Evolutionary conservation across 2,888 invertebrate genomes (phyloP).

Genomic region (Taenaris catops): DNA sequence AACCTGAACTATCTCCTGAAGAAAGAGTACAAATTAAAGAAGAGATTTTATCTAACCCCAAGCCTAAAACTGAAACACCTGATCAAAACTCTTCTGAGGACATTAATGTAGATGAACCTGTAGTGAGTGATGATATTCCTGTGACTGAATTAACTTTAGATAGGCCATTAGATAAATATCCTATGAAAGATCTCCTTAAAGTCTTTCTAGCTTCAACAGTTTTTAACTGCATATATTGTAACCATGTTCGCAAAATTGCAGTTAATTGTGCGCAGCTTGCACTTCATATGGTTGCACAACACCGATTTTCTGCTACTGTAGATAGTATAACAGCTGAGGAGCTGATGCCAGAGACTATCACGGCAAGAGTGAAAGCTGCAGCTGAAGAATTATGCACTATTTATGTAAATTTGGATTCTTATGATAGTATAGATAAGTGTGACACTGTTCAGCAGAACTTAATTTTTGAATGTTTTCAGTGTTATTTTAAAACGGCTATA

Average conservation of each 20-base stretch:
- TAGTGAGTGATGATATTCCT: constrained; percentile 76
- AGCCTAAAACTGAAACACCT: constrained; percentile 49
- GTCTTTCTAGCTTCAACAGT: constrained; percentile 86
- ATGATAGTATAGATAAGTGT: constrained; percentile 81
- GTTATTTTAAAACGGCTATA: constrained; percentile 86
- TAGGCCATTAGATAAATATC: constrained; percentile 87
- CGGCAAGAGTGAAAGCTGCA: constrained; percentile 81
- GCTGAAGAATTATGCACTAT: constrained; percentile 81
- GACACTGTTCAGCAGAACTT: constrained; percentile 81
- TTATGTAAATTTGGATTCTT: constrained; percentile 86
- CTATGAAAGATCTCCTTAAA: constrained; percentile 84
- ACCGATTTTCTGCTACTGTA: constrained; percentile 88
- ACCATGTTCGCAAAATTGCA: constrained; percentile 91
- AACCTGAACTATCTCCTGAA: constrained; percentile 26
- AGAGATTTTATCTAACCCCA: constrained; percentile 37
- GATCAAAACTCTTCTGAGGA: constrained; percentile 43
- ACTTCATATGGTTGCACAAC: constrained; percentile 88
- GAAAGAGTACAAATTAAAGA: constrained; percentile 41
- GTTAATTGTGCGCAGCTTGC: constrained; percentile 91
- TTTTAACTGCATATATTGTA: constrained; percentile 89
- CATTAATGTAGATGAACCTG: constrained; percentile 50
- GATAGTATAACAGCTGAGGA: constrained; percentile 89
- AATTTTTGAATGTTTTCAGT: constrained; percentile 92
- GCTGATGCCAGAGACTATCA: constrained; percentile 85
- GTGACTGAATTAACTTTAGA: constrained; percentile 86